Conservation (phyloP, 1,140 invertebrate genomes). For the Tenebrio molitor region DNA sequence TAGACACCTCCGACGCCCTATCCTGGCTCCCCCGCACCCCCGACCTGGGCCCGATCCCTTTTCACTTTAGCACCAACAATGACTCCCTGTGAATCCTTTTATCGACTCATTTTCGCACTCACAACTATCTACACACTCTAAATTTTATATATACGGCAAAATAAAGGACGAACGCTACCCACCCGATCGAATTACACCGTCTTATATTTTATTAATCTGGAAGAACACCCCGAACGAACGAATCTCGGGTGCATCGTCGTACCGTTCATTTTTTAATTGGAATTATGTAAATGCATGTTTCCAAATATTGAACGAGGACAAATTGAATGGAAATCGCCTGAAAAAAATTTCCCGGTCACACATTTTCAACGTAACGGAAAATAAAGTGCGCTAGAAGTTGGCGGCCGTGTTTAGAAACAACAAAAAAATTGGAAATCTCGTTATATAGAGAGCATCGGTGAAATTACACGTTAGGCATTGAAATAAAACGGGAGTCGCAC, state of each 20-base stretch:
- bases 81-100: conserved; percentile 26
- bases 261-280: too few species aligned
- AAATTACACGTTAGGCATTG: conserved; percentile 33
- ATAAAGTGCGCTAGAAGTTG: too few species aligned
- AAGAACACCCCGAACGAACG: too few species aligned
- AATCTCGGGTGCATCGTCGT: too few species aligned
- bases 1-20: conserved; percentile 10
- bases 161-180: not conserved
- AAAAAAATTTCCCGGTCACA: too few species aligned
- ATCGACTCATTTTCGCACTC: conserved; percentile 29
- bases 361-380: too few species aligned
- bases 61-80: conserved; percentile 36
- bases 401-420: not conserved
- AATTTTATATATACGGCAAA: not conserved
- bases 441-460: conserved; percentile 14
- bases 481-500: conserved; percentile 20
- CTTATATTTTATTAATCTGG: too few species aligned
- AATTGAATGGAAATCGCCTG: not conserved
- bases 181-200: too few species aligned
- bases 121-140: not conserved
- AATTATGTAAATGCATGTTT: too few species aligned
- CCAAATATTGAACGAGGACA: not conserved
- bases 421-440: conserved; percentile 25
- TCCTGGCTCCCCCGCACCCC: not conserved
- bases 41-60: conserved; percentile 14